These are phyloP conservation scores for Geotrupes spiniger DNA, from an alignment of 2,888 invertebrate species.

Conservation along the genomic window DNA sequence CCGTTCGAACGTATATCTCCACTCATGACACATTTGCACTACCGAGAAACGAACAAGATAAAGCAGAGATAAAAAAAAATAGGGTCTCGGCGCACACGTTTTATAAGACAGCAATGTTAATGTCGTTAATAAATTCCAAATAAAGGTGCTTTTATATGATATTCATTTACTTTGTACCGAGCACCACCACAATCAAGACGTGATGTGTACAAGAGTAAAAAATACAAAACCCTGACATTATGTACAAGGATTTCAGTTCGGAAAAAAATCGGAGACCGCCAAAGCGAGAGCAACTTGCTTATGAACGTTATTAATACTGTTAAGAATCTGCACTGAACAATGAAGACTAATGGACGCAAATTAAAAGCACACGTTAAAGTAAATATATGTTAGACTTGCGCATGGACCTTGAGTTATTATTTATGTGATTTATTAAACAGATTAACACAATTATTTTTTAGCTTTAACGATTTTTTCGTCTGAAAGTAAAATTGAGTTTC, in stretches of 20 bases:
- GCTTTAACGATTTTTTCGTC: not conserved
- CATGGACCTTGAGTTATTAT: slow-evolving; percentile 25
- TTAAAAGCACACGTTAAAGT: slow-evolving; percentile 24
- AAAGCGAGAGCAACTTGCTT: slow-evolving; percentile 16
- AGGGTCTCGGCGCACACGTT: slow-evolving; percentile 13
- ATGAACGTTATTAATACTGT: slow-evolving; percentile 23
- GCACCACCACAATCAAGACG: slow-evolving; percentile 25
- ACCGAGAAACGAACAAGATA: slow-evolving; percentile 6
- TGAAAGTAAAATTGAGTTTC: too few species aligned
- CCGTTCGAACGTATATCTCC: too few species aligned
- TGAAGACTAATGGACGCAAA: slow-evolving; percentile 26
- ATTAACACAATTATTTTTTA: slow-evolving; percentile 18
- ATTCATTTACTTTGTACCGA: slow-evolving; percentile 11
- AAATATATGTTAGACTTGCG: slow-evolving; percentile 23
- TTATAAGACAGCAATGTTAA: slow-evolving; percentile 13
- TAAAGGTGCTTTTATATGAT: slow-evolving; percentile 14
- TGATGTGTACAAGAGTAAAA: slow-evolving; percentile 11
- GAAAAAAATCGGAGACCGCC: slow-evolving; percentile 22
- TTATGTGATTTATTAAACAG: slow-evolving; percentile 26
- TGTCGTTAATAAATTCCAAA: slow-evolving; percentile 18
- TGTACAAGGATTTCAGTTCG: slow-evolving; percentile 20
- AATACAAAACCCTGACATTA: slow-evolving; percentile 23
- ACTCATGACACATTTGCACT: slow-evolving; percentile 3
- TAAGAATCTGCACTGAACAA: slow-evolving; percentile 26
- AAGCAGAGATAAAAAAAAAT: slow-evolving; percentile 10